A percentile compares a stretch with the other conserved stretches of the same genome.
Conservation (phyloP, 2,888 invertebrate species). For the Rosalia funebris region DNA sequence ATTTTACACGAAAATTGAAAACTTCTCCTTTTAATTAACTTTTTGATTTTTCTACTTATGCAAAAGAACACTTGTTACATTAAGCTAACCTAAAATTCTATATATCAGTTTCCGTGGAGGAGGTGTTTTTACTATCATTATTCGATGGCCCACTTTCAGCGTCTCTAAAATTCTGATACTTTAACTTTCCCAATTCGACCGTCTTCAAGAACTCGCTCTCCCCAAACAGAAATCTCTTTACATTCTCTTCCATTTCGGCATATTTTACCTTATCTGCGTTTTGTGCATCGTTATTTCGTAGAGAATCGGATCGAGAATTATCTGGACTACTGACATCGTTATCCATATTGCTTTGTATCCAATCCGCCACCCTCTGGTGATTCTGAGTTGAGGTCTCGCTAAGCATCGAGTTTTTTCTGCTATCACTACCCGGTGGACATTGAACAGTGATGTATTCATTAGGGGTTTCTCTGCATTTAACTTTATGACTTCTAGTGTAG, state of each 20-base stretch:
- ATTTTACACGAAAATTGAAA: too few species aligned
- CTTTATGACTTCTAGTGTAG: slow-evolving; percentile 65
- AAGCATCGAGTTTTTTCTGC: slow-evolving; percentile 40
- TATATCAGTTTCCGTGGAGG: slow-evolving; percentile 56
- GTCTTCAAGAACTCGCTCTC: slow-evolving; percentile 59
- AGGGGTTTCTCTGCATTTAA: slow-evolving; percentile 33
- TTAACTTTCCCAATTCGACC: slow-evolving; percentile 58
- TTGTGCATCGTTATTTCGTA: slow-evolving; percentile 12
- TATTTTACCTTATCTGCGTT: slow-evolving; percentile 65
- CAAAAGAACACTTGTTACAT: too few species aligned
- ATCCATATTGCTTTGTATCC: slow-evolving; percentile 76
- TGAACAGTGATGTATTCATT: too few species aligned
- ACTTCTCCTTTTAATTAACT: too few species aligned
- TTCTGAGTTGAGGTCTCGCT: slow-evolving; percentile 53
- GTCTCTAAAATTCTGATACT: slow-evolving; percentile 52
- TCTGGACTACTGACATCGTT: slow-evolving; percentile 64
- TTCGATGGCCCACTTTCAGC: slow-evolving; percentile 31
- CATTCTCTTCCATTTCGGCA: slow-evolving; percentile 80
- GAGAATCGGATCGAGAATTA: slow-evolving; percentile 55
- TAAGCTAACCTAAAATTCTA: slow-evolving; percentile 32
- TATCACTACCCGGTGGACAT: slow-evolving; percentile 34
- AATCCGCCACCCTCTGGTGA: slow-evolving; percentile 72
- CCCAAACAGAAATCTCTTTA: slow-evolving; percentile 75
- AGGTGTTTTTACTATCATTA: slow-evolving; percentile 27
- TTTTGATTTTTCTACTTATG: too few species aligned